Conservation (phyloP, 2,113 vertebrate species). For the Chloropsis cyanopogon region DNA sequence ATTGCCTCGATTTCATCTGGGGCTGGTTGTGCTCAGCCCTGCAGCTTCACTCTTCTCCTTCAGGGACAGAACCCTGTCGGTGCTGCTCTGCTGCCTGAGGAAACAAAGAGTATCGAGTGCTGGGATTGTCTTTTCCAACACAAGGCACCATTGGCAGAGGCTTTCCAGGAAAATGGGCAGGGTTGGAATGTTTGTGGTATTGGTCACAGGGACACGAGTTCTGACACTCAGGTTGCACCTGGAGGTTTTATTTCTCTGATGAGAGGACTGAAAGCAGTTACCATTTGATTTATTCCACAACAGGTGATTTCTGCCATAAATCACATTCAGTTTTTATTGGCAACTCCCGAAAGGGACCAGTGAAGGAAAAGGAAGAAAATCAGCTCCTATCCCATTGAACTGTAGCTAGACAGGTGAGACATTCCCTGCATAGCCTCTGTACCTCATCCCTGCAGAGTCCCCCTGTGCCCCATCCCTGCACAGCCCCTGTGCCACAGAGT, state of each 20-base stretch:
- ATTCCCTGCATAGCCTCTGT: not conserved
- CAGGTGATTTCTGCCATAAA: not conserved
- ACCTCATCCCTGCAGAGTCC: too few species aligned
- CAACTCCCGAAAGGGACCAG: not conserved
- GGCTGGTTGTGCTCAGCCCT: not conserved
- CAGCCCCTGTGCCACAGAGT: not conserved
- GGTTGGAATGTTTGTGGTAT: rapidly evolving
- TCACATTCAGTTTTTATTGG: not conserved
- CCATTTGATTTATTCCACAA: not conserved
- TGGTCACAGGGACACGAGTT: not conserved
- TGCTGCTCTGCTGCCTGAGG: not conserved
- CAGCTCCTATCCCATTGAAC: not conserved
- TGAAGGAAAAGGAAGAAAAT: not conserved
- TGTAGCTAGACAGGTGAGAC: not conserved
- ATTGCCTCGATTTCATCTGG: not conserved
- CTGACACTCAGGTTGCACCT: not conserved
- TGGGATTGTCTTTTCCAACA: too few species aligned
- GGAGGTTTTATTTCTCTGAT: not conserved
- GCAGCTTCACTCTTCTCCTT: not conserved
- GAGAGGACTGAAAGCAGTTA: not conserved
- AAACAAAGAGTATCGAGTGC: rapidly evolving
- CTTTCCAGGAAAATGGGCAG: not conserved
- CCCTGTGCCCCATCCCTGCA: not conserved
- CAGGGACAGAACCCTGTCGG: not conserved
- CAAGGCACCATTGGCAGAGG: rapidly evolving